These are phyloP conservation scores for Cnemophilus loriae DNA, from an alignment of 2,113 vertebrate genomes.

Conservation along the genomic window DNA sequence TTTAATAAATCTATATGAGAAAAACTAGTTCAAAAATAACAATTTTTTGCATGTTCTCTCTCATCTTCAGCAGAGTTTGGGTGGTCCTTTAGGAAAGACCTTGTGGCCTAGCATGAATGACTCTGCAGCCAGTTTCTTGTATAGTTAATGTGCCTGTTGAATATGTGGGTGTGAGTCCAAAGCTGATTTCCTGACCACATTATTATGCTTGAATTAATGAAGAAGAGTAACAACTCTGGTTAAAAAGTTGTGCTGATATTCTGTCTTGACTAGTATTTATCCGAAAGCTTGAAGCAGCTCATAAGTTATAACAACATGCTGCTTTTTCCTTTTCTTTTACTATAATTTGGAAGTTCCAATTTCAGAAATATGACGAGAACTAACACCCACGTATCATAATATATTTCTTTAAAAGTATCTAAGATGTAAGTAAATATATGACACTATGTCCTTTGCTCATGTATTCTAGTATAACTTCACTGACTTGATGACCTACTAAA, in stretches of 20 bases:
- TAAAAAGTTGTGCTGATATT: constrained; percentile 23
- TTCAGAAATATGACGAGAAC: background rate
- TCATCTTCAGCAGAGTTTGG: constrained; percentile 14
- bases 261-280: constrained; percentile 17
- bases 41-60: background rate
- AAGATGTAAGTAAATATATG: background rate
- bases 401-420: background rate
- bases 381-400: background rate
- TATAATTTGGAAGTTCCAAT: background rate
- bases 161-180: constrained; percentile 49
- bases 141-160: constrained; percentile 34
- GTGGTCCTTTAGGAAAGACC: constrained; percentile 55
- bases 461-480: background rate
- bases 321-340: background rate
- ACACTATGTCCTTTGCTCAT: background rate
- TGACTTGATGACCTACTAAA: constrained; percentile 5
- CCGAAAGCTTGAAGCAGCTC: background rate
- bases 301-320: background rate
- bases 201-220: constrained; percentile 68
- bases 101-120: constrained; percentile 26
- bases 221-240: constrained; percentile 44
- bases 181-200: constrained; percentile 72
- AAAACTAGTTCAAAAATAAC: background rate
- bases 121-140: constrained; percentile 33
- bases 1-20: background rate